Conservation (phyloP, 2,113 vertebrate genomes). For the Suncus etruscus region DNA sequence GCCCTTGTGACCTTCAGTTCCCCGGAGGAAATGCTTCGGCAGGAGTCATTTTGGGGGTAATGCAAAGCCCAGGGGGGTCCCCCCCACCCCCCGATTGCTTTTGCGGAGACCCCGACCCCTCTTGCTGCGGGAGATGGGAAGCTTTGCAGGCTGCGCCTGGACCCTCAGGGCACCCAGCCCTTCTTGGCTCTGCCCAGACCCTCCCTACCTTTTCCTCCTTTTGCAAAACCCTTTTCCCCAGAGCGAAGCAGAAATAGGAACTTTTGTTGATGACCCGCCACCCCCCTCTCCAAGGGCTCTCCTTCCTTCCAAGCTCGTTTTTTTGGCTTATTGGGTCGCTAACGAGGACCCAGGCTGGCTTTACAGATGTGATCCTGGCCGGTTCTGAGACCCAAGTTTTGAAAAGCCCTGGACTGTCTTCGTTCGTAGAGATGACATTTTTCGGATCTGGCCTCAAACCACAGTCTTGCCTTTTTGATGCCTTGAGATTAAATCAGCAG, state of each 20-base stretch:
- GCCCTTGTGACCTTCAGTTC: conserved; percentile 49
- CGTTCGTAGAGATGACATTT: conserved; percentile 54
- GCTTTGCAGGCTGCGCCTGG: neutral
- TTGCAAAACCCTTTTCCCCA: too few species aligned
- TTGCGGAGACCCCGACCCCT: neutral
- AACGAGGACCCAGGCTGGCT: neutral
- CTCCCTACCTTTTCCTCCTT: too few species aligned
- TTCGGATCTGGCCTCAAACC: conserved; percentile 49
- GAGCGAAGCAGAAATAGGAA: too few species aligned
- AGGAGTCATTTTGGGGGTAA: neutral
- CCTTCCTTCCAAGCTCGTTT: too few species aligned
- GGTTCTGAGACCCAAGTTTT: conserved; percentile 28
- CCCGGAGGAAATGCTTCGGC: conserved; percentile 51
- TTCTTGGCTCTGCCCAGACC: neutral
- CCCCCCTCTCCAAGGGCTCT: too few species aligned
- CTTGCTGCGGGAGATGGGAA: too few species aligned
- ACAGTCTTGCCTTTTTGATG: conserved; percentile 24
- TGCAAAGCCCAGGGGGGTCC: neutral
- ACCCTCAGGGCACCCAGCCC: neutral
- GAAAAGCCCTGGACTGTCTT: conserved; percentile 30
- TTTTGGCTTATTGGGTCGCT: too few species aligned
- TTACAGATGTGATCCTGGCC: neutral
- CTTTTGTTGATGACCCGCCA: too few species aligned
- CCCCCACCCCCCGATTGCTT: neutral
- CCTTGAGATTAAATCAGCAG: conserved; percentile 55